Evolutionary conservation across 1,140 invertebrate genomes (phyloP).

Genomic region (Cherax destructor): DNA sequence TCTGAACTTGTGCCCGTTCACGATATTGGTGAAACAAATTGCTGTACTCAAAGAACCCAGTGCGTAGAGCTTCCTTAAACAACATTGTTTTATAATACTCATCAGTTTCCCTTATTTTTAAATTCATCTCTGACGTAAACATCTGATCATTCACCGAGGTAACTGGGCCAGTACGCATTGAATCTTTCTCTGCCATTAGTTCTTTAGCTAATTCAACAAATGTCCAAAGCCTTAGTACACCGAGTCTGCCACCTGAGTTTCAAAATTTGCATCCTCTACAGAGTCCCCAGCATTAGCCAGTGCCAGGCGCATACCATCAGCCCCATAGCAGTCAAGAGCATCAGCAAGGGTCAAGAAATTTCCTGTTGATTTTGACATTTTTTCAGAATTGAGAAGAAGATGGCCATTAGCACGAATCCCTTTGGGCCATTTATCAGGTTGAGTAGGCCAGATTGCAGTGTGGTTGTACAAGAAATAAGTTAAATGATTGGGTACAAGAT

Average conservation of each 20-base stretch:
- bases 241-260: slow-evolving; percentile 94
- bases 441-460: slow-evolving; percentile 94
- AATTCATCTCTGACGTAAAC: slow-evolving; percentile 94
- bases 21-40: slow-evolving; percentile 95
- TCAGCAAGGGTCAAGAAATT: slow-evolving; percentile 97
- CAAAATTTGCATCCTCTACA: slow-evolving; percentile 99
- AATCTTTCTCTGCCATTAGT: slow-evolving; percentile 81
- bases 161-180: slow-evolving; percentile 79
- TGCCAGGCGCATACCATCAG: slow-evolving; percentile 95
- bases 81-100: slow-evolving; percentile 91
- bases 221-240: slow-evolving; percentile 94
- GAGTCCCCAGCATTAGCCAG: slow-evolving; percentile 98
- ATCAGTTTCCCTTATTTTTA: slow-evolving; percentile 89
- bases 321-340: slow-evolving; percentile 94
- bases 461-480: slow-evolving; percentile 98
- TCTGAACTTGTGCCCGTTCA: slow-evolving; percentile 84
- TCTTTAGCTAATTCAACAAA: slow-evolving; percentile 98
- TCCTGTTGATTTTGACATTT: slow-evolving; percentile 99
- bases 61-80: slow-evolving; percentile 96
- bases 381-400: slow-evolving; percentile 96
- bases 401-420: slow-evolving; percentile 97
- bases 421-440: slow-evolving; percentile 90
- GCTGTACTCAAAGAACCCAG: slow-evolving; percentile 95
- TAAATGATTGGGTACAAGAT: slow-evolving; percentile 98
- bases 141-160: slow-evolving; percentile 93